These are phyloP conservation scores for Oreortyx pictus DNA, from an alignment of 2,797 vertebrate genomes.

Conservation along the genomic window DNA sequence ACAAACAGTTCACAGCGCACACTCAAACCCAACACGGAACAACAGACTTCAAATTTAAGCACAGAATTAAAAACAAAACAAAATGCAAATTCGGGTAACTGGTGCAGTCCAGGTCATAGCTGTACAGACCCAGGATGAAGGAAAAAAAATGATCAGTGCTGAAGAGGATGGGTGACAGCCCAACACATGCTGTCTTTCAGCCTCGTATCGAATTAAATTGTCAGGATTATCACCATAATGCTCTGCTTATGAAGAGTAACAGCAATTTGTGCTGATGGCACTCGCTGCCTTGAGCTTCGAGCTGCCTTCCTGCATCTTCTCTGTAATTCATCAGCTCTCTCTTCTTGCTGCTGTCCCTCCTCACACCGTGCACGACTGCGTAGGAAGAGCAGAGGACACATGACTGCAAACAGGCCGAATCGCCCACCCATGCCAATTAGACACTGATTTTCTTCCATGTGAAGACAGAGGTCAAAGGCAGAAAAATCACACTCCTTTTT, in stretches of 20 bases:
- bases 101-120: slow-evolving; percentile 9
- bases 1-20: background rate
- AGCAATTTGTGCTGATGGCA: slow-evolving; percentile 85
- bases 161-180: background rate
- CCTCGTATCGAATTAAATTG: slow-evolving; percentile 85
- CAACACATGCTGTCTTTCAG: slow-evolving; percentile 48
- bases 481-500: background rate
- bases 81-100: background rate
- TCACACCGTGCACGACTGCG: background rate
- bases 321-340: slow-evolving; percentile 86
- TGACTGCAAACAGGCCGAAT: background rate
- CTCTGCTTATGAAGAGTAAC: slow-evolving; percentile 82
- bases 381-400: background rate
- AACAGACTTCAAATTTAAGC: background rate
- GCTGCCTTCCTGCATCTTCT: slow-evolving; percentile 88
- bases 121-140: background rate
- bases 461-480: slow-evolving; percentile 14
- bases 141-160: slow-evolving; percentile 17
- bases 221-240: slow-evolving; percentile 85
- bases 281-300: slow-evolving; percentile 82
- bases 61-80: background rate
- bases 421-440: background rate
- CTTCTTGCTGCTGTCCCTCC: background rate
- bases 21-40: background rate
- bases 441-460: background rate